Evolutionary conservation across 2,888 invertebrate species (phyloP), one percentile per base, ranked within the genome.

Genomic region (Metalampra italica): DNA sequence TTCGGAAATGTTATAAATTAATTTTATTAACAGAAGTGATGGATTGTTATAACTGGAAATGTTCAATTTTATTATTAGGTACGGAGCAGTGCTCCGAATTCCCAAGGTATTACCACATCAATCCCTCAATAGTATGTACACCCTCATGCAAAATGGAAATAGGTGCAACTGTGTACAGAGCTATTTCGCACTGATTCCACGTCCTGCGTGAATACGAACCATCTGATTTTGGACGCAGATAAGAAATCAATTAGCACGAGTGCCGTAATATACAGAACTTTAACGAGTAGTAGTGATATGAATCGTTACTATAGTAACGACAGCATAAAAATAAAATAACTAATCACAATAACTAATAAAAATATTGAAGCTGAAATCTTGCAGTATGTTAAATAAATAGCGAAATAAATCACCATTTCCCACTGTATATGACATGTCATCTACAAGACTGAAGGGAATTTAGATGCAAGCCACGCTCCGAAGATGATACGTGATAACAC

Each of bases 401-500:
- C n/a, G 29, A 40, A 72, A 74, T 68, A 67, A 63, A 64, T 64
- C 67, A 64, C 67, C 68, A 71, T 77, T 68, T 76, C 73, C 71
- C 70, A 68, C 73, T 73, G 67, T 77, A 73, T 76, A 69, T 69
- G 65, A 64, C 62, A 56, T 54, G 55, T 53, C 48, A n/a, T 53
- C 45, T 56, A 50, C 52, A 54, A 5, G 50, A 49, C 52, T 54
- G 52, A 47, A 44, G 47, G 46, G 52, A 52, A 64, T 78, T 75
- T 60, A 52, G 62, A 87, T 86, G 82, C 86, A 74, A 64, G 76
- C 60, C 88, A 83, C 88, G 86, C 75, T 60, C 71, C 73, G 62
- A 75, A 87, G 86, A 89, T 89, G 88, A 88, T 87, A 88, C 88
- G 89, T 88, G 89, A 89, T 88, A 88, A 89, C 88, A 86, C 77